phyloP scores from a whole-genome alignment of 1,140 invertebrate species.

The Calosoma granatense region DNA sequence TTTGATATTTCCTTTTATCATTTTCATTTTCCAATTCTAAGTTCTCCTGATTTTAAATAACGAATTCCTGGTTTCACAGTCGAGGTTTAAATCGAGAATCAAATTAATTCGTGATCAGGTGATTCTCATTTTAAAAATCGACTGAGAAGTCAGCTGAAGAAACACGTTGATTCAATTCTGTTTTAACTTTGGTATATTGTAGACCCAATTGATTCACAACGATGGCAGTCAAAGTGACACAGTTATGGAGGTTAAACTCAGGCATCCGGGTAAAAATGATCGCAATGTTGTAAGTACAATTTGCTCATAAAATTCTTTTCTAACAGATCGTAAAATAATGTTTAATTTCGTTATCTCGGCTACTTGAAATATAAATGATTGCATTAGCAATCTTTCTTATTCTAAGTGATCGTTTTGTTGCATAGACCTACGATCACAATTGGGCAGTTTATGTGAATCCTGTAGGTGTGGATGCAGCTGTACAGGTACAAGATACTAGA shows the following conservation, averaged over 20 bases:
- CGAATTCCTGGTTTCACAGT: too few relatives aligned
- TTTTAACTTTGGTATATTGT: slow-evolving; percentile 23
- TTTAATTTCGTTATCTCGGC: too few relatives aligned
- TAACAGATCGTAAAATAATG: too few relatives aligned
- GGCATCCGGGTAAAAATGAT: slow-evolving; percentile 73
- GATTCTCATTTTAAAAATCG: too few relatives aligned
- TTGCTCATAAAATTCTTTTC: not conserved
- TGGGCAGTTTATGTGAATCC: slow-evolving; percentile 92
- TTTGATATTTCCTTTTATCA: too few relatives aligned
- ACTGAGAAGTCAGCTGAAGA: too few relatives aligned
- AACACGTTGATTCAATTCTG: too few relatives aligned
- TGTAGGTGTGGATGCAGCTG: slow-evolving; percentile 83
- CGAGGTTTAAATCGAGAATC: too few relatives aligned
- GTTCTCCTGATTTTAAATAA: too few relatives aligned
- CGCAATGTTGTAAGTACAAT: slow-evolving; percentile 56
- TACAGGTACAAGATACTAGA: slow-evolving; percentile 63
- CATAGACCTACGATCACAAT: slow-evolving; percentile 71
- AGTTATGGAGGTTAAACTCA: slow-evolving; percentile 75
- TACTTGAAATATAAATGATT: too few relatives aligned
- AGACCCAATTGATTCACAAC: slow-evolving; percentile 77
- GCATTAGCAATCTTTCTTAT: not conserved
- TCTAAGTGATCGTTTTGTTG: slow-evolving; percentile 19
- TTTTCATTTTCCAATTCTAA: too few relatives aligned
- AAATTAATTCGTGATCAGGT: too few relatives aligned
- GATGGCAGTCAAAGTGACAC: slow-evolving; percentile 84